A percentile compares a stretch with the other conserved stretches of the same genome.
Conservation (phyloP, 2,888 invertebrate genomes). For the Phyto melanocephala region DNA sequence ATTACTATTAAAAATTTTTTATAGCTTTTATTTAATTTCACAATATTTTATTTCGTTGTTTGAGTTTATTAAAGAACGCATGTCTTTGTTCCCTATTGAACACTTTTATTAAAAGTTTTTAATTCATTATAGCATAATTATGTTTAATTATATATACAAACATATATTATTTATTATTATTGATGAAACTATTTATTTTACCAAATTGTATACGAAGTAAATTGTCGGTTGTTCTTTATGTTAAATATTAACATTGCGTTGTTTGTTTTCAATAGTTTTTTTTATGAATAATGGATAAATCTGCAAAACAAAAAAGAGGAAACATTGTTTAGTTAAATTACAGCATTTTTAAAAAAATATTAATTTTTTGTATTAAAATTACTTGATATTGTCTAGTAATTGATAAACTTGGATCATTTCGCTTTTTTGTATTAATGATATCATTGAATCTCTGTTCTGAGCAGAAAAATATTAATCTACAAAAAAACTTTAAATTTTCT, state of each 20-base stretch:
- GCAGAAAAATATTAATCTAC: no score
- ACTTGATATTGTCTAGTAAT: no score
- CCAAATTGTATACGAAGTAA: neutral
- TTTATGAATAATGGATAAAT: constrained; percentile 8
- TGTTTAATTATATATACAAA: constrained; percentile 3
- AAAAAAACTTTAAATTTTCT: no score
- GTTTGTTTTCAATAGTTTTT: neutral
- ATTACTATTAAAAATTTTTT: no score
- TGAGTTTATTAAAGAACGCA: constrained; percentile 40
- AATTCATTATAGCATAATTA: constrained; percentile 45
- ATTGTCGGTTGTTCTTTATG: neutral
- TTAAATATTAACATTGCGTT: neutral
- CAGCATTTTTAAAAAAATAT: neutral
- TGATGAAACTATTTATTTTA: neutral
- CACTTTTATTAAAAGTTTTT: constrained; percentile 9
- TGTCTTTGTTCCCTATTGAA: constrained; percentile 19
- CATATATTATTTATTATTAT: neutral
- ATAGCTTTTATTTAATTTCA: no score
- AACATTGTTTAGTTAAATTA: neutral
- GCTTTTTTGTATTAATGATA: no score
- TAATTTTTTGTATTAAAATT: no score
- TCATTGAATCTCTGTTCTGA: no score
- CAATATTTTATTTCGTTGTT: constrained; percentile 1
- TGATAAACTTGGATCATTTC: no score
- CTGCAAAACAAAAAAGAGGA: constrained; percentile 12